Base-by-base conservation (phyloP, 2,113 vertebrate genomes). In the Boleophthalmus pectinirostris region DNA sequence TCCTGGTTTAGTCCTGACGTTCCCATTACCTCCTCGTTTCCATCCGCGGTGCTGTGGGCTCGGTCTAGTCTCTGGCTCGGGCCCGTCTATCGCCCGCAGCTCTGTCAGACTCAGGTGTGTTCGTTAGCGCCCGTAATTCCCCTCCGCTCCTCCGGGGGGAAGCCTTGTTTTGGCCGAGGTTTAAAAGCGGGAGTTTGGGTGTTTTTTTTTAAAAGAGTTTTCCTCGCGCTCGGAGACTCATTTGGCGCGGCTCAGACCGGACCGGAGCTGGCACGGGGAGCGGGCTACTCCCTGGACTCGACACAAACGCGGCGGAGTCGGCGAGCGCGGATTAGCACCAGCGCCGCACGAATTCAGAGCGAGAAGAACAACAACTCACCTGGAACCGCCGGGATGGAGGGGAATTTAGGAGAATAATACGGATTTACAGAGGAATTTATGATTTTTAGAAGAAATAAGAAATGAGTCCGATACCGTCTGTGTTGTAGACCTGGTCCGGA, bases 91-190 rank as follows among this genome's bases (percentile, higher is more conserved):
- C 15, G 61, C 61, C 61, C 43, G 33, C 33, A 64, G 61, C 61
- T 64, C 10, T 9, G 18, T 8, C 29, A 38, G 61, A 38, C 33
- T 64, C 33, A 61, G 58, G 58, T 64, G 61, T 64, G 61, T 64
- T 64, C 33, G 61, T 64, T 64, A 64, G 61, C 18, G 61, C 33
- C 24, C 24, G 24, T 61, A 61, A 61, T 38, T n/a, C 33, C 20
- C 14, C 24, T 61, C 25, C 14, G 24, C 15, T 38, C 61, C 61
- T 64, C 33, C 61, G 33, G 61, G 61, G 61, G 61, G 61, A n/a
- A 64, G 33, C 61, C 29, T 64, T 64, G 61, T 64, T 64, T 64
- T 64, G 61, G 61, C 33, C 61, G 25, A 13, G 25, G 6, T 64
- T 64, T 64, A n/a, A 64, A 64, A 64, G 61, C 33, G 3, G 18